Evolutionary conservation across 2,888 invertebrate species (phyloP).

Genomic region (Tricholauxania praeusta): DNA sequence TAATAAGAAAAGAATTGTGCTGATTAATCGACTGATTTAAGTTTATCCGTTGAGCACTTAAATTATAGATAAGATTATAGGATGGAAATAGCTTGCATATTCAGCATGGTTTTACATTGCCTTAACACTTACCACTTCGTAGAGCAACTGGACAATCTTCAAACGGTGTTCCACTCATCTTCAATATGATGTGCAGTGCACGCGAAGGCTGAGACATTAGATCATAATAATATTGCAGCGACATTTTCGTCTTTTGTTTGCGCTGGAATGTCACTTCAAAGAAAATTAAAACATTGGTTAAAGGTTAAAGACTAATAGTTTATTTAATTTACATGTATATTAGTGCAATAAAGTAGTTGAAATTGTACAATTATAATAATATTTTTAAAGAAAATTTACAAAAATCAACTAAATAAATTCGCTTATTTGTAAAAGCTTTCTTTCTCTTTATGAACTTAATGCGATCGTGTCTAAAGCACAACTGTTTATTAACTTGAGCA

Average conservation of each 20-base stretch:
- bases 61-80: too few species aligned
- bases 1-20: not conserved
- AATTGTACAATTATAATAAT: too few species aligned
- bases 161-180: conserved; percentile 74
- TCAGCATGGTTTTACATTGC: not conserved
- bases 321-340: too few species aligned
- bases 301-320: too few species aligned
- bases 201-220: conserved; percentile 83
- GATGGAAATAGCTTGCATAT: not conserved
- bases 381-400: too few species aligned
- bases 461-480: conserved; percentile 5
- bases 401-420: not conserved
- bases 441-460: not conserved
- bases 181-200: conserved; percentile 78
- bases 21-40: too few species aligned
- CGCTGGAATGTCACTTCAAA: conserved; percentile 12
- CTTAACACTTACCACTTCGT: conserved; percentile 70
- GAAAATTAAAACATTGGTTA: not conserved
- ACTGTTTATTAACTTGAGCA: not conserved
- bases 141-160: conserved; percentile 74
- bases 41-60: too few species aligned
- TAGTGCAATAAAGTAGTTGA: too few species aligned
- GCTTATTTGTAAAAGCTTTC: too few species aligned
- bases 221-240: conserved; percentile 76
- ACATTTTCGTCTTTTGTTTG: conserved; percentile 35